Conservation (phyloP, 2,888 invertebrate genomes). For the Mimas tiliae region DNA sequence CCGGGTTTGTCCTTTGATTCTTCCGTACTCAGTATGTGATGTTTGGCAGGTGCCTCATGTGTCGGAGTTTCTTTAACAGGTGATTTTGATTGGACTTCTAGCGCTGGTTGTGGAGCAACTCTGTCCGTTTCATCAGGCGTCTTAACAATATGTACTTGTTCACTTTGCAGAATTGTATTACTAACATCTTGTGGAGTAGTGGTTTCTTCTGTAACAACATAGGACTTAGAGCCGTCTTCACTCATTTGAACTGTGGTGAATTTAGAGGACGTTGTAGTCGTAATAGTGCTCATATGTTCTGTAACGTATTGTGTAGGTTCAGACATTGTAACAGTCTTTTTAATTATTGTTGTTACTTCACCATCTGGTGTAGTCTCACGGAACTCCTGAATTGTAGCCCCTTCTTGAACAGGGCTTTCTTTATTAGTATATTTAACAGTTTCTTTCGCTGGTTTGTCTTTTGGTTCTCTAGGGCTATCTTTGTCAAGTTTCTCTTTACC, state of each 20-base stretch:
- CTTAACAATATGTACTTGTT: conserved; percentile 41
- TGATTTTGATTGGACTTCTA: conserved; percentile 20
- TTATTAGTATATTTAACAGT: conserved; percentile 22
- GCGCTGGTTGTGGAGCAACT: conserved; percentile 31
- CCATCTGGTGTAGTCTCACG: conserved; percentile 50
- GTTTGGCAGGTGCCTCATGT: conserved; percentile 10
- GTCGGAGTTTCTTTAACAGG: not conserved
- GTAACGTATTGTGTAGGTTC: conserved; percentile 45
- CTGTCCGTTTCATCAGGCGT: conserved; percentile 51
- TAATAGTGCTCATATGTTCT: conserved; percentile 62
- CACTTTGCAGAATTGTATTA: conserved; percentile 47
- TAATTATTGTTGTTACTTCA: conserved; percentile 57
- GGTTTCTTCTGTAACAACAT: conserved; percentile 57
- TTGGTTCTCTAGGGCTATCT: not conserved
- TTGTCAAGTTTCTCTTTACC: too few relatives aligned
- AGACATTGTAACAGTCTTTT: conserved; percentile 53
- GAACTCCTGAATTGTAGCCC: conserved; percentile 43
- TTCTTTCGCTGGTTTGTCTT: conserved; percentile 32
- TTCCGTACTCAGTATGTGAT: not conserved
- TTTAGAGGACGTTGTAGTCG: conserved; percentile 64
- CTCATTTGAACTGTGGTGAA: conserved; percentile 66
- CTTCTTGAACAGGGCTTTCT: conserved; percentile 31
- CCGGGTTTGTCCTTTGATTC: not conserved
- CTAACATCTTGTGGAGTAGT: conserved; percentile 42
- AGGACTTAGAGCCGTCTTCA: conserved; percentile 64